Base-by-base conservation (phyloP, 1,140 invertebrate genomes). In the Prorops nasuta region DNA sequence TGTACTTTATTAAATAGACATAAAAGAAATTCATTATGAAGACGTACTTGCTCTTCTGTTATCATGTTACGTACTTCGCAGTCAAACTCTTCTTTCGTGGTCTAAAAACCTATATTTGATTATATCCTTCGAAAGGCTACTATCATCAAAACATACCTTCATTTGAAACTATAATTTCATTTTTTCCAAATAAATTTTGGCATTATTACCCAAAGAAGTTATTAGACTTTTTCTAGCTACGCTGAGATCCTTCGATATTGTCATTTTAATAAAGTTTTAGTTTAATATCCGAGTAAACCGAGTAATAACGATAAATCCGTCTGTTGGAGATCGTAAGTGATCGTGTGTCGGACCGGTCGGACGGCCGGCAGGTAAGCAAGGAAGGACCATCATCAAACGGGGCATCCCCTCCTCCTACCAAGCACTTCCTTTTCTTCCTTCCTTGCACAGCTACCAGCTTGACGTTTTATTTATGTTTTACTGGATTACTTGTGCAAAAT, bases 1-100 rank as follows among this genome's bases (percentile, higher is more conserved):
- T 89, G 85, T 12, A 91, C 87, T 79, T 86, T 91, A 53, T 89
- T 88, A 8, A 92, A 80, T 35, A 92, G 78, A 8, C 88, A 88
- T 7, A 92, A 66, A 4, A 93, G 74, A 67, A 93, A 92, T 60
- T 91, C 85, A 77, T 93, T 93, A 66, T 92, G 90, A 18, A 90
- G 78, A 71, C 86, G 86, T 24, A 91, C 82, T 71, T 88, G 84
- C 35, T 90, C 84, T 2, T 80, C 66, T 6, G 76, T 80, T 51
- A 92, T 76, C 1, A 91, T 74, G 66, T 83, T 82, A 24, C 89
- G 79, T 4, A 86, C 87, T 74, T 89, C 87, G 2, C 70, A 64
- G 66, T 92, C 89, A 74, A 92, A 92, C 55, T 91, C 86, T 71
- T 90, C 88, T 71, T 90, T 91, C 0, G 86, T 84, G 22, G 77